These are phyloP conservation scores for Actinemys pallida DNA, from an alignment of 2,113 vertebrate genomes.

Conservation along the genomic window DNA sequence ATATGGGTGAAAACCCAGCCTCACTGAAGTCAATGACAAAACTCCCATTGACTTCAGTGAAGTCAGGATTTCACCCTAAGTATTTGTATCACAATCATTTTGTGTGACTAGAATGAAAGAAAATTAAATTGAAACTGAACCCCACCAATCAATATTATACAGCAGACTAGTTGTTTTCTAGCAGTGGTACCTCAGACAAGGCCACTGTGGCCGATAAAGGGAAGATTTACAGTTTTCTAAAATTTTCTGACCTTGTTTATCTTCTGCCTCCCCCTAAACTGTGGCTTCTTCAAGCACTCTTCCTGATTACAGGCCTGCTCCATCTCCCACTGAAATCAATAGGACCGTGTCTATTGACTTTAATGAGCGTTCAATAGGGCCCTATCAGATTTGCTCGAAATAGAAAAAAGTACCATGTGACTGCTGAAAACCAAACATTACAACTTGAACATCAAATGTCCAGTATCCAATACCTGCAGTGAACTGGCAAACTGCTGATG, in stretches of 20 bases:
- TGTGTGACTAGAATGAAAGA: background rate
- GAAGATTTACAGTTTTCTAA: conserved; percentile 4
- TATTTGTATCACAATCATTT: background rate
- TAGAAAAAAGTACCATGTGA: background rate
- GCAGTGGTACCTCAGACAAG: background rate
- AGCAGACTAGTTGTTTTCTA: background rate
- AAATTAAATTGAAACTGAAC: background rate
- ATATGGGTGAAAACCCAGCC: background rate
- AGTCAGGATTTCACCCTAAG: accelerated
- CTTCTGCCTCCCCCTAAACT: background rate
- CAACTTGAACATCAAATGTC: background rate
- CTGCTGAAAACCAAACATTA: background rate
- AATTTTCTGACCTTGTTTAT: conserved; percentile 26
- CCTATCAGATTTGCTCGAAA: background rate
- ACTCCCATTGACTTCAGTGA: background rate
- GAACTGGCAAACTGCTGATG: background rate
- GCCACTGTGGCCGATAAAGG: background rate
- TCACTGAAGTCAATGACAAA: background rate
- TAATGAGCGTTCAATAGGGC: background rate
- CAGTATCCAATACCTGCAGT: background rate
- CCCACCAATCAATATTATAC: background rate
- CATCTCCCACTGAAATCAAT: background rate
- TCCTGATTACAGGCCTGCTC: background rate
- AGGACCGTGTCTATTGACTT: background rate
- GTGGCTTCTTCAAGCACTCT: conserved; percentile 17